Base-by-base conservation (phyloP, 1,140 invertebrate genomes). In the Araneus ventricosus region DNA sequence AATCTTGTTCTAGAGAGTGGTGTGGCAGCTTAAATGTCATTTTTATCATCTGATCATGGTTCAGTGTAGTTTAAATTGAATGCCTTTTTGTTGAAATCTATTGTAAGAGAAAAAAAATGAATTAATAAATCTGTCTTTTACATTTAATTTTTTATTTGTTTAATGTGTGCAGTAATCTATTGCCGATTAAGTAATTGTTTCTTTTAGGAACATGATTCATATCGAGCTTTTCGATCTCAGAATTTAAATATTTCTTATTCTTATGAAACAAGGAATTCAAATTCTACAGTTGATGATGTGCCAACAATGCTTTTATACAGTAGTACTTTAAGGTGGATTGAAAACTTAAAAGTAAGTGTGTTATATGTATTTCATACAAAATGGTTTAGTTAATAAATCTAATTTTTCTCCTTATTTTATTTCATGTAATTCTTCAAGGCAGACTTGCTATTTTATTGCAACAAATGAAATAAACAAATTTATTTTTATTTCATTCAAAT, bases 321-420 rank as follows among this genome's bases (percentile, higher is more conserved):
- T 37, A 99, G 98, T 94, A 99, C 98, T 0, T 96, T 99, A 1
- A 96, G 96, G 90, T 99, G 98, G 98, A 98, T 99, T 95, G 98
- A 99, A 95, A 99, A 98, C 95, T 96, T 99, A 4, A 99, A 99
- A 94, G 95, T 96, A 90, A 34, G 67, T 37, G 2, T 20, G 3
- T 17, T 14, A 34, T 34, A 4, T 17, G 5, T 34, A 17, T 4
- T 37, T 75, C 20, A 20, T 37, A 37, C 2, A 20, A 20, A 67
- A 67, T 61, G 4, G 24, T 61, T 70, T 30, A 22, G 4, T 37
- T 6, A 37, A 75, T 20, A 17, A 75, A 34, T 75, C 5, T 22
- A 10, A 75, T 20, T 22, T 75, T 22, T 59, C 14, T 59, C 20
- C 10, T 27, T 57, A n/a, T 75, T 34, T 22, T 22, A 41, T 80